Conservation (phyloP, 2,888 invertebrate genomes). For the Xestobium rufovillosum region DNA sequence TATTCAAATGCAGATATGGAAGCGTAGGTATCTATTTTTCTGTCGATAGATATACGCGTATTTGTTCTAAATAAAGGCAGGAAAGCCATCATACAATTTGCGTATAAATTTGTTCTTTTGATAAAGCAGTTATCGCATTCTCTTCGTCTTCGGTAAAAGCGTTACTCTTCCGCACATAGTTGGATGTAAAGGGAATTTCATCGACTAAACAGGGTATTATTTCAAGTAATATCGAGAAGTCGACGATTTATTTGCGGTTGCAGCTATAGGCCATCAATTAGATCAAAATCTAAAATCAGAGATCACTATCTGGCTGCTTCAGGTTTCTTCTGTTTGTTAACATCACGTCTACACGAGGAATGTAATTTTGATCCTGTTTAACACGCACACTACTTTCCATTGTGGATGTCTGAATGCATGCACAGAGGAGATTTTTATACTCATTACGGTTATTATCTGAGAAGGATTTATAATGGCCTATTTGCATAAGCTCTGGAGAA, state of each 20-base stretch:
- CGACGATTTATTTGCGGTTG: slow-evolving; percentile 13
- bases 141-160: no score
- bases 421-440: not conserved
- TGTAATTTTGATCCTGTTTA: slow-evolving; percentile 5
- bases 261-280: slow-evolving; percentile 33
- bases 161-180: no score
- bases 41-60: slow-evolving; percentile 16
- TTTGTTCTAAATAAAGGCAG: slow-evolving; percentile 32
- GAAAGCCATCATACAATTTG: slow-evolving; percentile 31
- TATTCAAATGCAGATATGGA: slow-evolving; percentile 22
- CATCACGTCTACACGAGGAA: slow-evolving; percentile 18
- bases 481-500: no score
- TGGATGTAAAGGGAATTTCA: no score
- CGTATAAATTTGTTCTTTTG: slow-evolving; percentile 33
- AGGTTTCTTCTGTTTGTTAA: slow-evolving; percentile 30
- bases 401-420: slow-evolving; percentile 2
- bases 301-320: slow-evolving; percentile 35
- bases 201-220: no score
- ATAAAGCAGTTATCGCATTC: no score
- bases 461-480: slow-evolving; percentile 2
- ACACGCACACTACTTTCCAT: slow-evolving; percentile 38
- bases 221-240: slow-evolving; percentile 1
- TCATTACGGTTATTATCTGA: slow-evolving; percentile 1
- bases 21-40: slow-evolving; percentile 18
- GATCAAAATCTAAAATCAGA: slow-evolving; percentile 37